A percentile compares a stretch with the other conserved stretches of the same genome.
phyloP scores from a whole-genome alignment of 30 jellyfish, hydroid and myxozoan species.

The Cassiopea xamachana region DNA sequence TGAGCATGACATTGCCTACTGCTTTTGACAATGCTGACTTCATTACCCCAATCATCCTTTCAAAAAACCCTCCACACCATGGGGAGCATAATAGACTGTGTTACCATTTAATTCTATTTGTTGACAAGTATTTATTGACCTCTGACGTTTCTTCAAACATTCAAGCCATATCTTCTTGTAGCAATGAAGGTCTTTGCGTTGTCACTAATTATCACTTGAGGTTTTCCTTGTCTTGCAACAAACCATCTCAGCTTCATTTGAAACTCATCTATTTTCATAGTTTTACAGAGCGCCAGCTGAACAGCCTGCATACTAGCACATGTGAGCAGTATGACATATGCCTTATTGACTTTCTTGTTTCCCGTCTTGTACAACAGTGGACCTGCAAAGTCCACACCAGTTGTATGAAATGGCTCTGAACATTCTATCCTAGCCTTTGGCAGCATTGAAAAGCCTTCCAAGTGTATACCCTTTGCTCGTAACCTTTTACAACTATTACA shows the following conservation, averaged over 20 bases:
- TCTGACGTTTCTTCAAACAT: slow-evolving; percentile 21
- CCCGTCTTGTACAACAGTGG: slow-evolving; percentile 59
- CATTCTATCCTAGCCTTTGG: slow-evolving; percentile 39
- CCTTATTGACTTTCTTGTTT: slow-evolving; percentile 35
- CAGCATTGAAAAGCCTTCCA: background rate
- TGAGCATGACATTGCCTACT: slow-evolving; percentile 41
- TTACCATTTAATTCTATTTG: slow-evolving; percentile 53
- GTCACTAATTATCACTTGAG: slow-evolving; percentile 69
- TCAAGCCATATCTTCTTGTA: slow-evolving; percentile 28
- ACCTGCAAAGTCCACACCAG: slow-evolving; percentile 79
- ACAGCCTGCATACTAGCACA: slow-evolving; percentile 80
- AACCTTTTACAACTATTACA: background rate
- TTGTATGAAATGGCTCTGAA: slow-evolving; percentile 67
- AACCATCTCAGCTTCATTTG: slow-evolving; percentile 55
- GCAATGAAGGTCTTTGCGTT: slow-evolving; percentile 71
- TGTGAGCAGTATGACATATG: slow-evolving; percentile 76
- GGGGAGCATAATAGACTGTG: slow-evolving; percentile 79
- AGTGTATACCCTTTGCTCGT: background rate
- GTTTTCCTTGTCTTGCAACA: slow-evolving; percentile 83
- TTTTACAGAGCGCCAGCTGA: slow-evolving; percentile 65
- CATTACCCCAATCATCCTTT: slow-evolving; percentile 64
- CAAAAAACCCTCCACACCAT: slow-evolving; percentile 82
- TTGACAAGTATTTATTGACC: slow-evolving; percentile 26
- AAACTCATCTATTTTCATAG: slow-evolving; percentile 59
- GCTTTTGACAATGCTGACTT: slow-evolving; percentile 52